Base-by-base conservation (phyloP, 2,888 invertebrate genomes). In the Hedya salicella region DNA sequence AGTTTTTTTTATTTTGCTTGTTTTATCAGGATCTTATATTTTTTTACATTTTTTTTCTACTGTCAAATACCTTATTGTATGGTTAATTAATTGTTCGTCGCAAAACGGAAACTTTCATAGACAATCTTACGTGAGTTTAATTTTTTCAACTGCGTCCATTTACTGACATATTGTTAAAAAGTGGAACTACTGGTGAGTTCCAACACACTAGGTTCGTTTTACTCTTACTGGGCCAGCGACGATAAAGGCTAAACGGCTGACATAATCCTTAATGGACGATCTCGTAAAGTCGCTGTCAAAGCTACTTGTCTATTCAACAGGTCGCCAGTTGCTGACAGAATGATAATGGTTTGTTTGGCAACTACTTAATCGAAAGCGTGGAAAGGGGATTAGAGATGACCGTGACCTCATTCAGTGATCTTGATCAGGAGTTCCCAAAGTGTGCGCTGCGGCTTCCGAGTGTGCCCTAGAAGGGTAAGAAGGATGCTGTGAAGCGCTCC, bases 191-290 rank as follows among this genome's bases (percentile, higher is more conserved):
- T 25, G 6, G 25, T 25, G n/a, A n/a, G n/a, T n/a, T n/a, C n/a
- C 14, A 42, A 32, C 56, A 44, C 16, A 56, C 16, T 40, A 54
- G 40, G 14, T 16, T 16, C 54, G 16, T 44, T 32, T 44, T 44
- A 57, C 44, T 42, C 25, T 40, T 40, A 16, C 68, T 50, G 40
- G 17, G 39, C n/a, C 25, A 25, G 32, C 17, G 21, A 14, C 54
- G 46, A 17, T 19, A 57, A 62, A 69, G 61, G 66, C 57, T 65
- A 68, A 40, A 60, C 49, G 60, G 59, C 70, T 69, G 67, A 54
- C 16, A 67, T 80, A 78, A 75, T 76, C 75, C 70, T 74, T 74
- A 77, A 74, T 71, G 73, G 70, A 71, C 60, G 65, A 69, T 76
- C 71, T 72, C 71, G 73, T 74, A 73, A 73, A n/a, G n/a, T n/a